A percentile compares a stretch with the other conserved stretches of the same genome.
These are phyloP conservation scores for Nephila pilipes DNA, from an alignment of 1,140 invertebrate genomes.

Conservation along the genomic window DNA sequence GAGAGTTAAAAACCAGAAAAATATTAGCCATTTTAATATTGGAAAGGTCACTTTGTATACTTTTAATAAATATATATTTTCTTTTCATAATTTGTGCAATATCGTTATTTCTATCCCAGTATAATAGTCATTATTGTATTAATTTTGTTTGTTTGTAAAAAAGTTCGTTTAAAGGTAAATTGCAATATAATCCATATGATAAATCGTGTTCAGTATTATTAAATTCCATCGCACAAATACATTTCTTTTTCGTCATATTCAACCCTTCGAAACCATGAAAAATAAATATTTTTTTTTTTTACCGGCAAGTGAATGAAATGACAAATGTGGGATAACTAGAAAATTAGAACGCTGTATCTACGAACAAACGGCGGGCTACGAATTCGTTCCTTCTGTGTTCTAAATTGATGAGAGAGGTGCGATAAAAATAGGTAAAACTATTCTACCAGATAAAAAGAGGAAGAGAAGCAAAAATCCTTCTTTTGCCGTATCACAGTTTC, in stretches of 20 bases:
- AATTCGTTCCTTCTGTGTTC: background rate
- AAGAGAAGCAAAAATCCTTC: slow-evolving; percentile 29
- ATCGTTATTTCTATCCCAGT: too few species aligned
- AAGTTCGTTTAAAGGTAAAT: too few species aligned
- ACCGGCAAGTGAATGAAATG: background rate
- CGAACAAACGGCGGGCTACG: background rate
- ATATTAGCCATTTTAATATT: too few species aligned
- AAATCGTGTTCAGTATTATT: too few species aligned
- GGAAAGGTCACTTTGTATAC: too few species aligned
- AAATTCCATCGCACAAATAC: too few species aligned
- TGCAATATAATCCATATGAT: too few species aligned
- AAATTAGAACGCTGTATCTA: background rate
- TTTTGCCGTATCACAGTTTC: slow-evolving; percentile 26
- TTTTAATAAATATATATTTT: too few species aligned
- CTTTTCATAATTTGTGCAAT: too few species aligned
- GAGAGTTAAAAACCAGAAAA: too few species aligned
- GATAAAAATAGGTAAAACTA: slow-evolving; percentile 48
- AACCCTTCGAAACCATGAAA: background rate
- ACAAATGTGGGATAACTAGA: background rate
- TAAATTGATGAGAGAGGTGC: slow-evolving; percentile 8
- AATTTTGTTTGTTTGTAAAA: too few species aligned
- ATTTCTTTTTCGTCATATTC: background rate
- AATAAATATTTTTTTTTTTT: background rate
- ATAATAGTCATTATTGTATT: too few species aligned
- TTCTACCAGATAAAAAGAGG: slow-evolving; percentile 6